Percentiles rank a stretch among this genome's conserved stretches.
phyloP scores from a whole-genome alignment of 2,888 invertebrate species.

The Caenorhabditis zanzibari region DNA sequence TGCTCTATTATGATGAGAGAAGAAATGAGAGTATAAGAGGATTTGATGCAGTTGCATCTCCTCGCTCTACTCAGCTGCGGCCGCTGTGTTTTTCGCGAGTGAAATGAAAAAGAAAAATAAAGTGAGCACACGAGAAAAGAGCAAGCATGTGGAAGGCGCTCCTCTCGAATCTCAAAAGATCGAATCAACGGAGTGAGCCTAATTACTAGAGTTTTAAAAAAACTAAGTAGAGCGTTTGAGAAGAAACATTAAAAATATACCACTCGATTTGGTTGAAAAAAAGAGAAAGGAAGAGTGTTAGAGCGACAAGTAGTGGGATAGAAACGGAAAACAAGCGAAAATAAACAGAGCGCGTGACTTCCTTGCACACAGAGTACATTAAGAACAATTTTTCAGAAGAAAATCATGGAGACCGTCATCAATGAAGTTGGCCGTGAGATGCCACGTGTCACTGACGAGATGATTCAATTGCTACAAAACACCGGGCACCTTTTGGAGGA shows the following conservation, averaged over 20 bases:
- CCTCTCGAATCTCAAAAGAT: constrained; percentile 33
- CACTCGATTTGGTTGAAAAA: not conserved
- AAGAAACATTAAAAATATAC: not conserved
- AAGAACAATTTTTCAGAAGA: constrained; percentile 34
- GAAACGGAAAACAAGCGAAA: not conserved
- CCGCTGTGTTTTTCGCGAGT: constrained; percentile 8
- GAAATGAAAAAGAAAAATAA: constrained; percentile 22
- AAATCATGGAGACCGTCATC: constrained; percentile 29
- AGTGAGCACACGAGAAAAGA: constrained; percentile 12
- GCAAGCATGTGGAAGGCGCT: constrained; percentile 11
- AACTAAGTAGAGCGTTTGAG: not conserved
- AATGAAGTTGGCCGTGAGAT: constrained; percentile 14
- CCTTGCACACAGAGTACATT: not conserved
- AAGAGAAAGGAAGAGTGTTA: not conserved
- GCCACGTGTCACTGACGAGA: constrained; percentile 44
- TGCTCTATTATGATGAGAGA: not conserved
- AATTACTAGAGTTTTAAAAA: constrained; percentile 19
- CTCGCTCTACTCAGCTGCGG: not conserved
- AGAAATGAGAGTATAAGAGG: not conserved
- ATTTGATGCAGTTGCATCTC: constrained; percentile 13
- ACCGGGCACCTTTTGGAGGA: constrained; percentile 43
- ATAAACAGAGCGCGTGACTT: not conserved
- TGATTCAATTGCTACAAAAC: constrained; percentile 34
- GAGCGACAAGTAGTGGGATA: not conserved
- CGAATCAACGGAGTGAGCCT: constrained; percentile 39